Base-by-base conservation (phyloP, 2,888 invertebrate species). In the Volucella zonaria region DNA sequence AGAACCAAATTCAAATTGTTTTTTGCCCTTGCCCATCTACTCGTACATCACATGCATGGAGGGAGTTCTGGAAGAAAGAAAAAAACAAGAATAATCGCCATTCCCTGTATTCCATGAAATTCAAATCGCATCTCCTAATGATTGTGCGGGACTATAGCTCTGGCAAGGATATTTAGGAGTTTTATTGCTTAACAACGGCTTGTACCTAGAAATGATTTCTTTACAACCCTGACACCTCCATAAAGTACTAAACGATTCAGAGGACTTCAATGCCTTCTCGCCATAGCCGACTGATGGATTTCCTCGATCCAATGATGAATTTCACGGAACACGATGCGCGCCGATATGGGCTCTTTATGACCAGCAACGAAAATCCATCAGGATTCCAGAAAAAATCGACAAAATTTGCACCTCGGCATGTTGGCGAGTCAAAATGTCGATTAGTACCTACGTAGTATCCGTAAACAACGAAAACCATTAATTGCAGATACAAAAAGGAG, bases 221-320 rank as follows among this genome's bases (percentile, higher is more conserved):
- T 83, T 86, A 79, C 66, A 49, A 74, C 75, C 15, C 79, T 77
- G 40, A 82, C 79, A 86, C 86, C 83, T 86, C 86, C 64, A 86
- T 86, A 86, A 86, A 86, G 43, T 86, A 83, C 86, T 86, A 76
- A 86, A 86, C 83, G 83, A 83, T 83, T 73, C 52, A 73, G 47
- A 83, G 52, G 58, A 71, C 56, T 51, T 56, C 66, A 79, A 78
- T 68, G 42, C 79, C 49, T 42, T 56, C 49, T 70, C 64, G 75
- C 61, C 52, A 14, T 59, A 15, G 68, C 6, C 15, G 54, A 31
- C 8, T 42, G 43, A 43, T 42, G 49, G 15, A 42, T 10, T 43
- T 43, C 12, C 23, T 71, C 8, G 8, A 40, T 18, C 8, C 59
- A 47, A 56, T 47, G 15, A 18, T 8, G 14, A 31, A 14, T 15